A percentile compares a stretch with the other conserved stretches of the same genome.
These are phyloP conservation scores for Herminia tarsipennalis DNA, from an alignment of 2,888 invertebrate genomes.

Conservation along the genomic window DNA sequence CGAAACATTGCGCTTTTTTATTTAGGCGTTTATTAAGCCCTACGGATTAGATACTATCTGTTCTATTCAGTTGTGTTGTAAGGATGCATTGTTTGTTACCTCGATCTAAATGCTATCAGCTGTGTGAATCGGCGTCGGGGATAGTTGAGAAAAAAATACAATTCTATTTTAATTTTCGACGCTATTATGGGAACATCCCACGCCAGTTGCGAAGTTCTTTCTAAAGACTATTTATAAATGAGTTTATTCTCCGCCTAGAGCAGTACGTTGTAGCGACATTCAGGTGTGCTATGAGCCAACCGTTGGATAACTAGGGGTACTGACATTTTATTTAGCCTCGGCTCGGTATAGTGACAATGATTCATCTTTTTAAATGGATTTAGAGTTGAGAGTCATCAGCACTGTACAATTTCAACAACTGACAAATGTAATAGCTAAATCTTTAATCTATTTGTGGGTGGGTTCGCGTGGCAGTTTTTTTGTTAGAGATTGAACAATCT, in stretches of 20 bases:
- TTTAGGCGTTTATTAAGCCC: constrained; percentile 40
- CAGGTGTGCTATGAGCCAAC: constrained; percentile 59
- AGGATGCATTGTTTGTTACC: constrained; percentile 19
- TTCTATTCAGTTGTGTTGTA: constrained; percentile 42
- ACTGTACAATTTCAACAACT: constrained; percentile 10
- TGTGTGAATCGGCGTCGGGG: constrained; percentile 30
- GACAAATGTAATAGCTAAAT: constrained; percentile 12
- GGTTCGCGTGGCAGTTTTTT: constrained; percentile 15
- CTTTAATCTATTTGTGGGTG: constrained; percentile 11
- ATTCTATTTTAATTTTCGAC: constrained; percentile 52
- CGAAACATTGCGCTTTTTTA: constrained; percentile 56
- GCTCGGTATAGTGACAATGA: constrained; percentile 33
- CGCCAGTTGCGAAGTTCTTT: constrained; percentile 58
- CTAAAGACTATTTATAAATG: constrained; percentile 47
- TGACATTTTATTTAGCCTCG: constrained; percentile 40
- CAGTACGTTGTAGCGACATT: constrained; percentile 19
- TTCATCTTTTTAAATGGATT: constrained; percentile 36
- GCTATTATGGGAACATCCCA: constrained; percentile 55
- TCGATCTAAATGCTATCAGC: constrained; percentile 21
- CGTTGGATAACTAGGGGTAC: constrained; percentile 40
- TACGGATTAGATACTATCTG: constrained; percentile 19
- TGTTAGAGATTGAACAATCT: constrained; percentile 2
- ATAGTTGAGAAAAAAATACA: constrained; percentile 40
- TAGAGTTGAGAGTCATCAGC: constrained; percentile 20
- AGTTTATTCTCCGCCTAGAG: constrained; percentile 27